Percentiles rank a stretch among this genome's conserved stretches.
These are phyloP conservation scores for Noctua janthina DNA, from an alignment of 2,888 invertebrate species.

Conservation along the genomic window DNA sequence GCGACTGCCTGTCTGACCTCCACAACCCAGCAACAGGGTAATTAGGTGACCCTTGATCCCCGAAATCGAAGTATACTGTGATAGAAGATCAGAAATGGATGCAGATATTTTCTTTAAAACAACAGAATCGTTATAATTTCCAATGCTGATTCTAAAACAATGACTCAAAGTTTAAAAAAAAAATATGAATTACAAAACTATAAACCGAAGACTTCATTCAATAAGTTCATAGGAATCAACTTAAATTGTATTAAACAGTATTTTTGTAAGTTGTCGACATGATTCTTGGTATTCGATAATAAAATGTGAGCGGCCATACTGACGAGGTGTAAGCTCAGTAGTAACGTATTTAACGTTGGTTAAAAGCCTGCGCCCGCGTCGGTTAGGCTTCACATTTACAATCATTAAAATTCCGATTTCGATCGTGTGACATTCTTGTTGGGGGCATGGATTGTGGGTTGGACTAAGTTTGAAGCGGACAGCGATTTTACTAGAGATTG, in stretches of 20 bases:
- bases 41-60: too few relatives aligned
- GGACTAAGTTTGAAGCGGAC: constrained; percentile 1
- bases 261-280: constrained; percentile 8
- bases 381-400: constrained; percentile 46
- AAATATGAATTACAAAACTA: constrained; percentile 1
- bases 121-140: background rate
- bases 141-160: too few relatives aligned
- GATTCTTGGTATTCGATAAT: constrained; percentile 24
- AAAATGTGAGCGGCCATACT: constrained; percentile 26
- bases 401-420: constrained; percentile 58
- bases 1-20: too few relatives aligned
- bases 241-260: constrained; percentile 9
- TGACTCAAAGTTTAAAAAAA: background rate
- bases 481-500: constrained; percentile 2
- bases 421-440: constrained; percentile 56
- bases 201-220: background rate
- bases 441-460: constrained; percentile 16
- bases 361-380: constrained; percentile 9
- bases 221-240: constrained; percentile 21
- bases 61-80: too few relatives aligned
- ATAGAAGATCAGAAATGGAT: too few relatives aligned
- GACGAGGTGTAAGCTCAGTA: constrained; percentile 18
- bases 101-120: too few relatives aligned
- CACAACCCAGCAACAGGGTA: too few relatives aligned
- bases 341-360: constrained; percentile 13